Evolutionary conservation across 2,888 invertebrate species (phyloP).

Genomic region (Mamestra brassicae): DNA sequence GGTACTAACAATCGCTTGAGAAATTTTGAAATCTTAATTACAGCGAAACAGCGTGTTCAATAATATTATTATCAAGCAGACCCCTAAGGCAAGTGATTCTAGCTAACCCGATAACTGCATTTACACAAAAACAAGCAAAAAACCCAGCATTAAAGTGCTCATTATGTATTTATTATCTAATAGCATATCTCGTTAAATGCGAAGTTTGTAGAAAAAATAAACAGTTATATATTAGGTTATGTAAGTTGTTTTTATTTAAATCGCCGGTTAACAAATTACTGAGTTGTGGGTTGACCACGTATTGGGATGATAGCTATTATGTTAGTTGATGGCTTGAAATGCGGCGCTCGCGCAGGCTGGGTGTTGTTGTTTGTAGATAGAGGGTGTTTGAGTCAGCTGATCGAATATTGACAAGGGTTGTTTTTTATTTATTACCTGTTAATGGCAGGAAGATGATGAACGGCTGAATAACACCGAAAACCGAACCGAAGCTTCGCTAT

Average conservation of each 20-base stretch:
- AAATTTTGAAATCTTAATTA: constrained; percentile 54
- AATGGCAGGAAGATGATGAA: not conserved
- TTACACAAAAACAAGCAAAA: constrained; percentile 36
- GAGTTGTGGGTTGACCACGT: constrained; percentile 70
- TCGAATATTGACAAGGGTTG: not conserved
- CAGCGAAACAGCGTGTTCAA: constrained; percentile 24
- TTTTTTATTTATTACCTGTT: not conserved
- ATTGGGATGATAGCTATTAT: constrained; percentile 70
- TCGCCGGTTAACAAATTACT: constrained; percentile 79
- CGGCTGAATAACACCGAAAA: not conserved
- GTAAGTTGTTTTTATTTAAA: constrained; percentile 78
- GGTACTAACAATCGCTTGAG: constrained; percentile 31
- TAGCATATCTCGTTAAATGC: constrained; percentile 57
- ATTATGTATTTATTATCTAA: constrained; percentile 68
- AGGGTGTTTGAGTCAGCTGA: constrained; percentile 29
- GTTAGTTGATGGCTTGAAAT: constrained; percentile 61
- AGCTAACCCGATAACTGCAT: constrained; percentile 54
- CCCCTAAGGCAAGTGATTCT: constrained; percentile 53
- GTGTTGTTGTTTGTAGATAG: constrained; percentile 12
- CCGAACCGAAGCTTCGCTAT: not conserved
- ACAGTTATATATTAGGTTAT: constrained; percentile 67
- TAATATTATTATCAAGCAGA: constrained; percentile 30
- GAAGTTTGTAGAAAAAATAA: constrained; percentile 59
- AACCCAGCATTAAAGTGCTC: constrained; percentile 43
- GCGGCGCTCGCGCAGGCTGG: constrained; percentile 24